A percentile compares a stretch with the other conserved stretches of the same genome.
phyloP scores from a whole-genome alignment of 1,140 invertebrate species.

The Drosophila trapezifrons region DNA sequence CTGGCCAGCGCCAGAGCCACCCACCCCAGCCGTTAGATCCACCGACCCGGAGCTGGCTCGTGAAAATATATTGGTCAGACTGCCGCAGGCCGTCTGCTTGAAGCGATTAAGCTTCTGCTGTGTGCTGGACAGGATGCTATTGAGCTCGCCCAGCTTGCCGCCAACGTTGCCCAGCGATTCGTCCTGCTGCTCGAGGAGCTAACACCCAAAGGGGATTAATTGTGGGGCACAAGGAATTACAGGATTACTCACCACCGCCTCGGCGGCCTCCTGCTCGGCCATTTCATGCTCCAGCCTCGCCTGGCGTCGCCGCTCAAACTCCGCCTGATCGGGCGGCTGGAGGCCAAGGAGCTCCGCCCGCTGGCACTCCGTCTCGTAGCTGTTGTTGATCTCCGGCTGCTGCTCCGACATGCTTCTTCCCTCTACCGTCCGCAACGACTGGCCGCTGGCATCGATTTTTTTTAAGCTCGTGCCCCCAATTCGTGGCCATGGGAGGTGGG shows the following conservation, averaged over 20 bases:
- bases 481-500: conserved; percentile 5
- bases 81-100: conserved; percentile 86
- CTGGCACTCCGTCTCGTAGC: conserved; percentile 89
- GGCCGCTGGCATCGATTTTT: conserved; percentile 59
- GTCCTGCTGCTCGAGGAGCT: conserved; percentile 89
- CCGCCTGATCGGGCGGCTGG: conserved; percentile 87
- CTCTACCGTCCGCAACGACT: conserved; percentile 33
- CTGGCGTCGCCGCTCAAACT: conserved; percentile 85
- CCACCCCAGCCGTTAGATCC: conserved; percentile 29
- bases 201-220: not conserved
- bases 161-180: conserved; percentile 89
- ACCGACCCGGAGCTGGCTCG: conserved; percentile 80
- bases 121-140: conserved; percentile 90
- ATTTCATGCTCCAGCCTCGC: conserved; percentile 77
- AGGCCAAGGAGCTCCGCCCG: conserved; percentile 90
- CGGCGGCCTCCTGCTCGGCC: conserved; percentile 85
- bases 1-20: conserved; percentile 28
- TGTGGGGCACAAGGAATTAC: not conserved
- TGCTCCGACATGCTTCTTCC: conserved; percentile 55
- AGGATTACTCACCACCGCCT: conserved; percentile 78
- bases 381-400: conserved; percentile 66
- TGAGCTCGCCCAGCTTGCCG: conserved; percentile 92
- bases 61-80: conserved; percentile 71
- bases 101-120: conserved; percentile 95
- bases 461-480: conserved; percentile 25